Conservation (phyloP, 2,113 vertebrate genomes). For the Pipra filicauda region DNA sequence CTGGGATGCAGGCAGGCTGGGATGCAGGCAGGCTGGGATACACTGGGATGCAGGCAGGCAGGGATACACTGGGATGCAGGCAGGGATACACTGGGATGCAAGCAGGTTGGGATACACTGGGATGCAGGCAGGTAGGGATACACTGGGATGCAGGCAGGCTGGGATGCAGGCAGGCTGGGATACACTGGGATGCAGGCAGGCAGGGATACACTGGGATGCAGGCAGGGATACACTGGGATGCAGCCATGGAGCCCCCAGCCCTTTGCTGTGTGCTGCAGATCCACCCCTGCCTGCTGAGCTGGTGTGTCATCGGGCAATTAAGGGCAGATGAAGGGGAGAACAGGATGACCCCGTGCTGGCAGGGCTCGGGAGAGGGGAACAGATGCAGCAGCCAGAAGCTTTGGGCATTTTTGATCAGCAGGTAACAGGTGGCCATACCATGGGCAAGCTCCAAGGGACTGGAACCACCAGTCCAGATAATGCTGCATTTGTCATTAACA, state of each 20-base stretch:
- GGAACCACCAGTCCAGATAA: background rate
- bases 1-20: no score
- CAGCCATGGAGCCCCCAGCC: background rate
- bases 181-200: no score
- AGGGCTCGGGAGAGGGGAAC: background rate
- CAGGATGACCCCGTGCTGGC: background rate
- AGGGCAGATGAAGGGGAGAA: background rate
- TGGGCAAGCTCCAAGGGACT: background rate
- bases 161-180: no score
- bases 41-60: no score
- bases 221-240: background rate
- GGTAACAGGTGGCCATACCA: background rate
- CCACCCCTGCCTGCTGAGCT: background rate
- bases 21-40: no score
- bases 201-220: background rate
- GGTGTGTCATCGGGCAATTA: background rate
- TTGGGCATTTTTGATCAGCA: background rate
- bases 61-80: no score
- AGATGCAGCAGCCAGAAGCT: constrained; percentile 28
- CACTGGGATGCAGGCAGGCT: background rate
- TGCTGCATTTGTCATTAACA: background rate
- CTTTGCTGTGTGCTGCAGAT: background rate
- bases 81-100: no score
- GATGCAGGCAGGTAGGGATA: no score
- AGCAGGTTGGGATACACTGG: no score